These are phyloP conservation scores for Allobates femoralis DNA, from an alignment of 2,797 vertebrate species.

Conservation along the genomic window DNA sequence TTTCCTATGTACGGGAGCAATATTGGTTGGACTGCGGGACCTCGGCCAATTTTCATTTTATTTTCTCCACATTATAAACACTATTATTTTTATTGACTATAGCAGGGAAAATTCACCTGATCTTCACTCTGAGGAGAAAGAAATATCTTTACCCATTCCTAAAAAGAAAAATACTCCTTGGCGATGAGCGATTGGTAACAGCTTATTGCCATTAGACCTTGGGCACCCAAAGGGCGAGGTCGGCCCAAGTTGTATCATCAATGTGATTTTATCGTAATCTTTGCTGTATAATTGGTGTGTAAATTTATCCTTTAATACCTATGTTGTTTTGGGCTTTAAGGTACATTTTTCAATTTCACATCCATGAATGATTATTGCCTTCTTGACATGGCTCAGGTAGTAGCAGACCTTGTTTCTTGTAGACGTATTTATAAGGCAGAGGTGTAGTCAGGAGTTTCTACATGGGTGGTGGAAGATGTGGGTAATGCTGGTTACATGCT, in stretches of 20 bases:
- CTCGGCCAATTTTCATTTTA: constrained; percentile 37
- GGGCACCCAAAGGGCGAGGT: neutral
- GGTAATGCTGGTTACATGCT: no score
- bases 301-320: no score
- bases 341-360: no score
- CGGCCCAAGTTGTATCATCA: neutral
- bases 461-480: no score
- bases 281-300: no score
- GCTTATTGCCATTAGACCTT: neutral
- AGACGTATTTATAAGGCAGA: no score
- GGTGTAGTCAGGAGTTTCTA: no score
- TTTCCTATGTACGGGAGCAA: constrained; percentile 17
- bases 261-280: no score
- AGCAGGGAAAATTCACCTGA: constrained; percentile 55
- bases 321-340: no score
- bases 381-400: no score
- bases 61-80: constrained; percentile 37
- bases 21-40: constrained; percentile 12
- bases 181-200: neutral
- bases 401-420: no score
- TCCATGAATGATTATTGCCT: no score
- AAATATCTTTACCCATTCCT: neutral
- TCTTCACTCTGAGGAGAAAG: constrained; percentile 1
- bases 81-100: constrained; percentile 43
- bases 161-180: neutral